Evolutionary conservation across 2,113 vertebrate genomes (phyloP).

Genomic region (Notechis scutatus): DNA sequence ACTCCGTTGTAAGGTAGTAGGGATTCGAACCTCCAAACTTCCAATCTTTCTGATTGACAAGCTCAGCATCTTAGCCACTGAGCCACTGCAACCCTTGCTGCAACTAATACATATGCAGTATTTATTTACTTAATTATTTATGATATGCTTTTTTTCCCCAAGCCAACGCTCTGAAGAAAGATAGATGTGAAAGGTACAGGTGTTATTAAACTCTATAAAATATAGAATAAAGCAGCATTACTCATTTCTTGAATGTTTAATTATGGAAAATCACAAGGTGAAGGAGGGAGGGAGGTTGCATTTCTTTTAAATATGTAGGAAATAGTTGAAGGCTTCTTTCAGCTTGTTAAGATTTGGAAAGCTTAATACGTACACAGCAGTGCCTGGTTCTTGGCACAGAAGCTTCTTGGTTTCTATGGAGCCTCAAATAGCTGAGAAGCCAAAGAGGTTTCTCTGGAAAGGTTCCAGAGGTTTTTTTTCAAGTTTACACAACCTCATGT

Average conservation of each 20-base stretch:
- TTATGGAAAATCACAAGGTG: not conserved
- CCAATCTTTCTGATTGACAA: too few species aligned
- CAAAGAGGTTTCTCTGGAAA: not conserved
- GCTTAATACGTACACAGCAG: not conserved
- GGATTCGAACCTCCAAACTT: too few species aligned
- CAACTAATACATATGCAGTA: too few species aligned
- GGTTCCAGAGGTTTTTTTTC: not conserved
- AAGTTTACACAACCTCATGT: not conserved
- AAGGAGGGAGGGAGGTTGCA: not conserved
- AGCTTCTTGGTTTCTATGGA: not conserved
- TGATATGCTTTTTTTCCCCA: not conserved
- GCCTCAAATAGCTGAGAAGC: not conserved
- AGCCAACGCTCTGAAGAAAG: not conserved
- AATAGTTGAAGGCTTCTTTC: not conserved
- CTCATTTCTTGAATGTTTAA: not conserved
- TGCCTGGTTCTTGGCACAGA: not conserved
- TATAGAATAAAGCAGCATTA: not conserved
- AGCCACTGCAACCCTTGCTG: too few species aligned
- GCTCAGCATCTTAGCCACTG: too few species aligned
- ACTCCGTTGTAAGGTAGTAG: too few species aligned
- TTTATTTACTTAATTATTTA: not conserved
- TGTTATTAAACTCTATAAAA: not conserved
- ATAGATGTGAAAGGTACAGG: not conserved
- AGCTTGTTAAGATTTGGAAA: not conserved
- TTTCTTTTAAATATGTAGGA: not conserved